A percentile compares a stretch with the other conserved stretches of the same genome.
Evolutionary conservation across 2,113 vertebrate species (phyloP).

Genomic region (Danionella cerebrum): DNA sequence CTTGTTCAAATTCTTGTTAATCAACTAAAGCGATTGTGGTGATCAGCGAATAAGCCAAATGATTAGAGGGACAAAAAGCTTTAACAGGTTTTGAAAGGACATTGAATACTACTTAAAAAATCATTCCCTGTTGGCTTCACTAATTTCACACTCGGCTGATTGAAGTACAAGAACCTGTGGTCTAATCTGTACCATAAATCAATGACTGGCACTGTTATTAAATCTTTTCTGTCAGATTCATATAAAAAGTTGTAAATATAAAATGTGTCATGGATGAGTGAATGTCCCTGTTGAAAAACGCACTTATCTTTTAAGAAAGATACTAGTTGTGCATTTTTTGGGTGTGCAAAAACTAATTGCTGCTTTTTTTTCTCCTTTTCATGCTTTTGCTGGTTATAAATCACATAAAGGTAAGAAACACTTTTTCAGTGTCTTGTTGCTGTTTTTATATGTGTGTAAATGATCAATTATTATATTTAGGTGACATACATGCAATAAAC

Average conservation of each 20-base stretch:
- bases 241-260: background rate
- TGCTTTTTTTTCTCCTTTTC: background rate
- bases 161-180: slow-evolving; percentile 23
- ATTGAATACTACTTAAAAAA: slow-evolving; percentile 25
- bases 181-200: slow-evolving; percentile 31
- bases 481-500: no score
- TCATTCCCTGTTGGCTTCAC: slow-evolving; percentile 22
- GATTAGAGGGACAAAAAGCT: slow-evolving; percentile 32
- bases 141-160: slow-evolving; percentile 45
- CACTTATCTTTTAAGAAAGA: background rate
- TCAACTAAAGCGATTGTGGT: background rate
- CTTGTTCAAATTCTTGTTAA: slow-evolving; percentile 6
- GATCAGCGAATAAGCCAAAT: slow-evolving; percentile 2
- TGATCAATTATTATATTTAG: no score
- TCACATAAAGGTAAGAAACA: slow-evolving; percentile 25
- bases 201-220: slow-evolving; percentile 5
- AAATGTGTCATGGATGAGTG: background rate
- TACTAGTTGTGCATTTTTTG: background rate
- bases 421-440: background rate
- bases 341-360: slow-evolving; percentile 27
- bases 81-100: slow-evolving; percentile 24
- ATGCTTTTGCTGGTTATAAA: slow-evolving; percentile 24
- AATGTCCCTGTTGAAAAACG: background rate
- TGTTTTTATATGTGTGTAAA: no score
- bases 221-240: background rate